A percentile compares a stretch with the other conserved stretches of the same genome.
Evolutionary conservation across 2,797 vertebrate species (phyloP).

Genomic region (Sternotherus odoratus): DNA sequence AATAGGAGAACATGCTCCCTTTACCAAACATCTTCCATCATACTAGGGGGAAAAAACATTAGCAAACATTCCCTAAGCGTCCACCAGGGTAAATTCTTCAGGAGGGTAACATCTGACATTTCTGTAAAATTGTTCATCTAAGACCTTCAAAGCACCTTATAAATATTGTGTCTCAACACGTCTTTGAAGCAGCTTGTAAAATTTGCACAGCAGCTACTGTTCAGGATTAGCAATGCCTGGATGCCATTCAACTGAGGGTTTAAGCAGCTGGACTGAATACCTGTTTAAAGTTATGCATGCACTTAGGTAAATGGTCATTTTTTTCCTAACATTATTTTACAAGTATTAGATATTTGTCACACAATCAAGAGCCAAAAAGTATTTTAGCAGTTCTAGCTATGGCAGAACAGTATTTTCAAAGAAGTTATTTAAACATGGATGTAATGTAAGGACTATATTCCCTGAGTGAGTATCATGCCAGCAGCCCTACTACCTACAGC

Average conservation of each 20-base stretch:
- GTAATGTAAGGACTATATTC: neutral
- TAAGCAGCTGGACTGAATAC: neutral
- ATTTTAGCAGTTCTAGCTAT: neutral
- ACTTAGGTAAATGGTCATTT: neutral
- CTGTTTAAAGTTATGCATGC: neutral
- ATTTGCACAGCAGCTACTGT: neutral
- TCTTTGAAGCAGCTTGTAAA: neutral
- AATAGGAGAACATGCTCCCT: neutral
- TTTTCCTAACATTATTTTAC: neutral
- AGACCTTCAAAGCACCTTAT: neutral
- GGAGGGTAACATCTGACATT: neutral
- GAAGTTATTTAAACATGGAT: conserved; percentile 13
- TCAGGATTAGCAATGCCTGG: neutral
- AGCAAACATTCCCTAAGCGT: neutral
- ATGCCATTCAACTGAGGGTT: neutral
- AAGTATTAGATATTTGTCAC: conserved; percentile 18
- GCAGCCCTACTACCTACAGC: neutral
- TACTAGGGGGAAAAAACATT: neutral
- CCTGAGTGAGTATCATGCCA: neutral
- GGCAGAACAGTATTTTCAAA: neutral
- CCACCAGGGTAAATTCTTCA: neutral
- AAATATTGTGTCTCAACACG: neutral
- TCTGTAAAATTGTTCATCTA: neutral
- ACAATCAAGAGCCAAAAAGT: neutral
- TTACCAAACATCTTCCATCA: neutral